Percentiles rank a stretch among this genome's conserved stretches.
These are phyloP conservation scores for Pemphredon lugubris DNA, from an alignment of 2,888 invertebrate genomes.

Conservation along the genomic window DNA sequence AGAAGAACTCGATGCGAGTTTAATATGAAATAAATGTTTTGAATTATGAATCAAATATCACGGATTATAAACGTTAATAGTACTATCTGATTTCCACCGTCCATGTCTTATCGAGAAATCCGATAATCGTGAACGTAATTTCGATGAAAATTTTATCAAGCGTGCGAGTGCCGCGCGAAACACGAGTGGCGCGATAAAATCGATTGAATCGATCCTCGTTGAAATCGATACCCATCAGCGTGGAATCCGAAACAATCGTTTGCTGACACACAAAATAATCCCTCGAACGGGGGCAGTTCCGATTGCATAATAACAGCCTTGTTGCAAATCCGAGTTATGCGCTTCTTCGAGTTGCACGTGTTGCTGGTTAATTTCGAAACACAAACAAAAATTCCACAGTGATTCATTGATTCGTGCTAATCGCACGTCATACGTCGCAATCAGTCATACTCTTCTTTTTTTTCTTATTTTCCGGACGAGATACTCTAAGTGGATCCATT, in stretches of 20 bases:
- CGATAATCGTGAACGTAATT: background rate
- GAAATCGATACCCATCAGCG: slow-evolving; percentile 9
- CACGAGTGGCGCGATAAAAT: slow-evolving; percentile 24
- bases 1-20: too few species aligned
- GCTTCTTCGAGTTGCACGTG: slow-evolving; percentile 4
- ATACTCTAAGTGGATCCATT: background rate
- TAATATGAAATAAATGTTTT: too few species aligned
- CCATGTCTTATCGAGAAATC: too few species aligned
- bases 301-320: slow-evolving; percentile 36
- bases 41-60: too few species aligned
- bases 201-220: slow-evolving; percentile 19
- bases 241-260: slow-evolving; percentile 40
- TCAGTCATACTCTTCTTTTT: background rate
- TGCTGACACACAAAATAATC: slow-evolving; percentile 25
- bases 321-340: background rate
- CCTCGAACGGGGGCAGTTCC: background rate
- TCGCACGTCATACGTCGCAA: background rate
- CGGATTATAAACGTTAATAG: too few species aligned
- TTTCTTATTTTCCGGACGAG: slow-evolving; percentile 1
- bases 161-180: background rate
- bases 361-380: background rate
- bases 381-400: slow-evolving; percentile 5
- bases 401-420: background rate
- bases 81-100: too few species aligned
- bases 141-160: too few species aligned